These are phyloP conservation scores for Chunga burmeisteri DNA, from an alignment of 2,113 vertebrate genomes.

Conservation along the genomic window DNA sequence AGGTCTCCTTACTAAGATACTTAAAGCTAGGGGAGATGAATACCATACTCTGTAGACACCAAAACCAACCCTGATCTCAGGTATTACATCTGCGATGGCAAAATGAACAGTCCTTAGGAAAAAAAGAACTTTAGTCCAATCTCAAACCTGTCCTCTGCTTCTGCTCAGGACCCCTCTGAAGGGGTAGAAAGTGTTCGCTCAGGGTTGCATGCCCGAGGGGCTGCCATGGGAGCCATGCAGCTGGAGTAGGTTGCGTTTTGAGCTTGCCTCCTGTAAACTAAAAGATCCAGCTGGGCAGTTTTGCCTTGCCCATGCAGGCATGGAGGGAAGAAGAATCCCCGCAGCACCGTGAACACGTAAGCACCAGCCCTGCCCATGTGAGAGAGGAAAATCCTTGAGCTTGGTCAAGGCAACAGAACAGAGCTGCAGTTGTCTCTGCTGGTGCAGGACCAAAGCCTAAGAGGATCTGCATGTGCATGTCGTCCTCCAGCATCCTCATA, in stretches of 20 bases:
- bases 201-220: rapidly evolving
- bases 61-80: neutral
- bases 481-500: neutral
- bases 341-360: no score
- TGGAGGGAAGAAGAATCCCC: no score
- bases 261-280: neutral
- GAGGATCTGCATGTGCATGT: neutral
- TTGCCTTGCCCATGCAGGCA: rapidly evolving
- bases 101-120: neutral
- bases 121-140: neutral
- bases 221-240: neutral
- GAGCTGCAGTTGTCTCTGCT: neutral
- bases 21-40: neutral
- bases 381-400: neutral
- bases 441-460: neutral
- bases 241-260: neutral
- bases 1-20: neutral
- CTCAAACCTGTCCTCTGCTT: neutral
- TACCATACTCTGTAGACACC: neutral
- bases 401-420: neutral
- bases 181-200: neutral
- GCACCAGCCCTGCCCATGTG: neutral
- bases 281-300: neutral
- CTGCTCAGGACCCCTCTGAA: neutral
- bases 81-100: neutral